Conservation (phyloP, 1,140 invertebrate genomes). For the Drosophila tropicalis region DNA sequence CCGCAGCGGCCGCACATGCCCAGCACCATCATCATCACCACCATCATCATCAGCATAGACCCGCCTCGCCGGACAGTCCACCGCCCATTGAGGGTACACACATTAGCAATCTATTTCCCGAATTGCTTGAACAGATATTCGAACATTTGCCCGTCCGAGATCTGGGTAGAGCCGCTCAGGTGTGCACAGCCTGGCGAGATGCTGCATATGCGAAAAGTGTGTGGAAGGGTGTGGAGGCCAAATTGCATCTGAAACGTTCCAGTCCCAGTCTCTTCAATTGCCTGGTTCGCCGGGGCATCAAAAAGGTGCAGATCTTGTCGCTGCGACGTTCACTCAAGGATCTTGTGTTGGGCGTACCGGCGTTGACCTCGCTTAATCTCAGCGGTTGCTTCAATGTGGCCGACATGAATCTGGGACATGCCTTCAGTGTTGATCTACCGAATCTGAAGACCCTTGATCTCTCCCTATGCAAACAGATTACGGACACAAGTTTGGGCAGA, state of each 20-base stretch:
- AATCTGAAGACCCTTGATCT: slow-evolving; percentile 92
- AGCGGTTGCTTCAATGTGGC: slow-evolving; percentile 97
- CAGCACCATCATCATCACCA: slow-evolving; percentile 75
- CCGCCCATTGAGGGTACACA: slow-evolving; percentile 87
- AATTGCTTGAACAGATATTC: slow-evolving; percentile 96
- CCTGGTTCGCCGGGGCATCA: slow-evolving; percentile 93
- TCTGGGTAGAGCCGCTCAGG: slow-evolving; percentile 94
- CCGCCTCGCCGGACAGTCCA: slow-evolving; percentile 82
- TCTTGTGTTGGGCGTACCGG: slow-evolving; percentile 93
- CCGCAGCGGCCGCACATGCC: slow-evolving; percentile 67
- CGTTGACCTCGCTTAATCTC: slow-evolving; percentile 93
- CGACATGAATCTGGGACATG: slow-evolving; percentile 90
- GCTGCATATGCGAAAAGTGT: slow-evolving; percentile 95
- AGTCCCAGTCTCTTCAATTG: slow-evolving; percentile 93
- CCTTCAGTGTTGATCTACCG: slow-evolving; percentile 89
- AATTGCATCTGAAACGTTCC: slow-evolving; percentile 92
- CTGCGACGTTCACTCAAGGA: slow-evolving; percentile 92
- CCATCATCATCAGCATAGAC: slow-evolving; percentile 83
- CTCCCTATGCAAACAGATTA: slow-evolving; percentile 97
- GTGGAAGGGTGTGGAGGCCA: slow-evolving; percentile 96
- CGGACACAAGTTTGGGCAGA: slow-evolving; percentile 91
- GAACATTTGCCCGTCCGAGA: slow-evolving; percentile 94
- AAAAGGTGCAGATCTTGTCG: slow-evolving; percentile 94
- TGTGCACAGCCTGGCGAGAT: slow-evolving; percentile 94
- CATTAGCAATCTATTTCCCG: slow-evolving; percentile 95